Evolutionary conservation across 2,888 invertebrate species (phyloP), one percentile per base, ranked within the genome.

Genomic region (Agrochola macilenta): DNA sequence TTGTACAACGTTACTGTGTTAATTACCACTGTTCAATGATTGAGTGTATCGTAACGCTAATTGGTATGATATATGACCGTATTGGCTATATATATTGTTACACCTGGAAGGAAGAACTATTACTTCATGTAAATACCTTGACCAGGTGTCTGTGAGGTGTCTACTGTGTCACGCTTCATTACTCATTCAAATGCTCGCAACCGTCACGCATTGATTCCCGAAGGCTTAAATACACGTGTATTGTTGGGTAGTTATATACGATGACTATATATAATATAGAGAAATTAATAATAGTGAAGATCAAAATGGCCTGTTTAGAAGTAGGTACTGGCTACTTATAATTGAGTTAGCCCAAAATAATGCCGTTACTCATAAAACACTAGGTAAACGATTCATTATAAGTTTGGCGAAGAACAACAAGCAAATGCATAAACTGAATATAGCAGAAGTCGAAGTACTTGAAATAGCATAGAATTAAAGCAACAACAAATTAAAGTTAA

Each of bases 141-240:
- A n/a, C 72, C 83, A 80, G 79, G 84, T 80, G 83, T 76, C 71
- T 83, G 26, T 76, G 60, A 74, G 69, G 74, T 83, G 81, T 77
- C 74, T 81, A 39, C 54, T 61, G n/a, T 12, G 77, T 60, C 77
- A 76, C 66, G 66, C 17, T 26, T 68, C 75, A 84, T 84, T 84
- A 84, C 52, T 71, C 43, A 78, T 63, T 81, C 57, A 81, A 84
- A 73, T 39, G 26, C 46, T 60, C 52, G 72, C 70, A 70, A 60
- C 81, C 74, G 77, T 73, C 72, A 83, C 65, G 74, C 72, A 7
- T 75, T 61, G 54, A 49, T 60, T 72, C 57, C 14, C 46, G 2
- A 70, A 66, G 60, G 69, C 60, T 63, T 74, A 26, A 64, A 57
- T 54, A 66, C 66, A 54, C 8, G 17, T 64, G 52, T 73, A 61